Percentiles rank a stretch among this genome's conserved stretches.
phyloP scores from a whole-genome alignment of 1,140 invertebrate genomes.

The Panagrolaimus sp. region DNA sequence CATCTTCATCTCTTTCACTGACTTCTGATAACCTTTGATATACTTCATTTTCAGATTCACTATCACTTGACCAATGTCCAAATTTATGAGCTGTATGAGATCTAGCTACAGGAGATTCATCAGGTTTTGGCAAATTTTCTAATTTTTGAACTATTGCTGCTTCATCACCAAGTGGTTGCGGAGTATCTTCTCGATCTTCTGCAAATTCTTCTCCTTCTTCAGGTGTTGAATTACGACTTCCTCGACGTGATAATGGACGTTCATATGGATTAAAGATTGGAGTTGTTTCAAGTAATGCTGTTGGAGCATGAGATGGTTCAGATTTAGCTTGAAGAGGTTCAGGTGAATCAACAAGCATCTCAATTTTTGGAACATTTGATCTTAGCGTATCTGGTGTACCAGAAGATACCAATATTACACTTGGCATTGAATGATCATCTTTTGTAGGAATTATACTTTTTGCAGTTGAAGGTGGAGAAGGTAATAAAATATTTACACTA shows the following conservation, averaged over 20 bases:
- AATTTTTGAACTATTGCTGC: conserved; percentile 8
- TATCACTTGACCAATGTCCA: conserved; percentile 26
- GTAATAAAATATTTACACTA: background rate
- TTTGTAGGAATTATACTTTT: conserved; percentile 1
- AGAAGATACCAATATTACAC: background rate
- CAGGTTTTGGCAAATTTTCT: conserved; percentile 16
- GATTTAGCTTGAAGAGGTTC: background rate
- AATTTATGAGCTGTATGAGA: conserved; percentile 10
- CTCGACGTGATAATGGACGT: conserved; percentile 35
- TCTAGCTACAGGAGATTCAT: background rate
- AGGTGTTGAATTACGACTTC: conserved; percentile 40
- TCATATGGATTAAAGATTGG: conserved; percentile 29
- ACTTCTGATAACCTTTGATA: conserved; percentile 26
- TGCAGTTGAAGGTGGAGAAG: background rate
- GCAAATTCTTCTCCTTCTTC: conserved; percentile 36
- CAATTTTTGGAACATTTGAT: background rate
- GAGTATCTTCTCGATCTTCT: conserved; percentile 37
- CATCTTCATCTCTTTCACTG: conserved; percentile 21
- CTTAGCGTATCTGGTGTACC: background rate
- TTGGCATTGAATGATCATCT: conserved; percentile 1
- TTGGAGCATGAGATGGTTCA: background rate
- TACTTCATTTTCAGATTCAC: conserved; percentile 26
- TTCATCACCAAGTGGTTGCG: conserved; percentile 35
- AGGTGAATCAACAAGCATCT: too few relatives aligned
- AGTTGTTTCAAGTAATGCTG: conserved; percentile 13